Evolutionary conservation across 2,113 vertebrate species (phyloP).

Genomic region (Actenoides lindsayi): DNA sequence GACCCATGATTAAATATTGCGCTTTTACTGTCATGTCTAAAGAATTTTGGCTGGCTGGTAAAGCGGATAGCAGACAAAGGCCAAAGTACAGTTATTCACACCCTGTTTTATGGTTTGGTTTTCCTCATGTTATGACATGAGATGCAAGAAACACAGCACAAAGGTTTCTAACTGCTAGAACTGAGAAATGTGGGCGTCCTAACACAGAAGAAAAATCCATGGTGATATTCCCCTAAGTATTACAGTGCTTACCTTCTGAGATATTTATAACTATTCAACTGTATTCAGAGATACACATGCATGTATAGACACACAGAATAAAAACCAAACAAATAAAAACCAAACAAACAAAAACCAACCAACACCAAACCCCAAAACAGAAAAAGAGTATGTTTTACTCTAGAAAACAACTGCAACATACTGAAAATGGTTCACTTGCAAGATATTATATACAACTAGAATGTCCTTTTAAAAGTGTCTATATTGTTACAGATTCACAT

Average conservation of each 20-base stretch:
- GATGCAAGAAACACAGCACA: background rate
- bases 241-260: background rate
- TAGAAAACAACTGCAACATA: background rate
- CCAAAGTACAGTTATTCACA: slow-evolving; percentile 42
- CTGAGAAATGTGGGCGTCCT: background rate
- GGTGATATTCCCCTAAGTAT: background rate
- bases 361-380: background rate
- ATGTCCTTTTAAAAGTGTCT: background rate
- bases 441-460: background rate
- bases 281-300: background rate
- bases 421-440: background rate
- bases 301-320: background rate
- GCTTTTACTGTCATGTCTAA: background rate
- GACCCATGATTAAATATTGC: background rate
- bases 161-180: background rate
- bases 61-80: slow-evolving; percentile 4
- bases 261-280: background rate
- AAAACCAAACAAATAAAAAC: background rate
- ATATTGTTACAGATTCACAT: background rate
- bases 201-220: background rate
- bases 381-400: background rate
- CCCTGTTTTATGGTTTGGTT: slow-evolving; percentile 44
- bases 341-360: background rate
- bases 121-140: slow-evolving; percentile 40
- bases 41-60: slow-evolving; percentile 42